phyloP scores from a whole-genome alignment of 2,797 vertebrate genomes.

The Acrossocheilus fasciatus region DNA sequence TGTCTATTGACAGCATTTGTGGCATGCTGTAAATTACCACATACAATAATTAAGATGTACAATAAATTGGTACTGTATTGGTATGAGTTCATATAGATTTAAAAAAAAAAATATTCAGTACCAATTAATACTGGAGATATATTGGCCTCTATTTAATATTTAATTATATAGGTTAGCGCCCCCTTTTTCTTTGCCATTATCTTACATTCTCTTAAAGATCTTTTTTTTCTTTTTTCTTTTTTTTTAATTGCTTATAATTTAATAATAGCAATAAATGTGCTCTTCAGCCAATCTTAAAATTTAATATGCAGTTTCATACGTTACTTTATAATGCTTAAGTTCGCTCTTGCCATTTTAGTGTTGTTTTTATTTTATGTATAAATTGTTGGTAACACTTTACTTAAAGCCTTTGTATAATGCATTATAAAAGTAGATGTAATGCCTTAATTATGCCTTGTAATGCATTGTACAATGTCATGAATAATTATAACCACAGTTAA shows the following conservation, averaged over 20 bases:
- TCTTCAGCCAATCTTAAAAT: not conserved
- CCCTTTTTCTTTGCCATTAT: not conserved
- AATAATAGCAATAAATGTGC: too few relatives aligned
- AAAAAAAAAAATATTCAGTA: not conserved
- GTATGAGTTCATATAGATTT: not conserved
- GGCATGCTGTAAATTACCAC: not conserved
- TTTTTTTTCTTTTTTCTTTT: too few relatives aligned
- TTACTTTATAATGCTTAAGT: not conserved
- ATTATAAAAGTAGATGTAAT: too few relatives aligned
- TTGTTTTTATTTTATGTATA: not conserved
- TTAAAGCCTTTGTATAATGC: too few relatives aligned
- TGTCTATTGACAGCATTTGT: not conserved
- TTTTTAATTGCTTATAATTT: not conserved
- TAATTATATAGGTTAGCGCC: not conserved
- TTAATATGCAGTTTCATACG: not conserved
- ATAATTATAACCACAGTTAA: too few relatives aligned
- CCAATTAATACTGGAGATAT: not conserved
- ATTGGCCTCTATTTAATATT: not conserved
- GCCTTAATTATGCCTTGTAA: too few relatives aligned
- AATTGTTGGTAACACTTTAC: too few relatives aligned
- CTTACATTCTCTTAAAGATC: not conserved
- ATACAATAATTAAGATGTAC: not conserved
- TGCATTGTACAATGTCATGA: too few relatives aligned
- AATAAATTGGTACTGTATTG: not conserved
- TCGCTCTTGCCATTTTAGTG: not conserved